Conservation (phyloP, 37 sponge, comb jelly and placozoan species). For the Lycopodina hypogea region DNA sequence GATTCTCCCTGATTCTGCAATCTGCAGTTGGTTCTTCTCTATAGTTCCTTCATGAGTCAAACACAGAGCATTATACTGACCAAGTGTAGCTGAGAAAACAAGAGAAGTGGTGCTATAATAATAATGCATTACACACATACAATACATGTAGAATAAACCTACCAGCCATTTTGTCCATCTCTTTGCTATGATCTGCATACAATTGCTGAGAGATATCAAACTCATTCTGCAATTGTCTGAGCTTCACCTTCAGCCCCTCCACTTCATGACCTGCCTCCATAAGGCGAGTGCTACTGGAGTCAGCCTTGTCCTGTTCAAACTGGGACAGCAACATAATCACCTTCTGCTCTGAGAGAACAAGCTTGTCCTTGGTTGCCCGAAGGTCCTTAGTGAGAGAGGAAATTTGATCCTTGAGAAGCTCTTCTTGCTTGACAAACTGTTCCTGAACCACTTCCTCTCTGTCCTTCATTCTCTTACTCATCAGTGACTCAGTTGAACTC, state of each 20-base stretch:
- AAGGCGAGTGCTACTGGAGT: constrained; percentile 10
- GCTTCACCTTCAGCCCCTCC: not conserved
- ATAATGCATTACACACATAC: not conserved
- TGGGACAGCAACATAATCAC: constrained; percentile 25
- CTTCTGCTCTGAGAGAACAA: constrained; percentile 53
- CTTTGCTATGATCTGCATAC: constrained; percentile 50
- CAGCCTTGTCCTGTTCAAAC: constrained; percentile 26
- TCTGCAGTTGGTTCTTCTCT: constrained; percentile 24
- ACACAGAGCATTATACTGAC: constrained; percentile 55
- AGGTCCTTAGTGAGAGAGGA: constrained; percentile 51
- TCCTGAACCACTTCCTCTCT: not conserved
- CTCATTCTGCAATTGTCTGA: constrained; percentile 15
- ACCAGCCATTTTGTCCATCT: constrained; percentile 56
- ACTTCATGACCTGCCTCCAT: constrained; percentile 1
- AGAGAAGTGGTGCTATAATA: not conserved
- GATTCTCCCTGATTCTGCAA: constrained; percentile 14
- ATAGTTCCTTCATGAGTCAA: constrained; percentile 26
- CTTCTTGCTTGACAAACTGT: constrained; percentile 19
- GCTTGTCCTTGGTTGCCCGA: constrained; percentile 48
- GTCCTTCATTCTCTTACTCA: constrained; percentile 25
- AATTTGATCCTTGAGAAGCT: constrained; percentile 32
- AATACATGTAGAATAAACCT: not conserved
- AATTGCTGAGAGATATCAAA: constrained; percentile 38
- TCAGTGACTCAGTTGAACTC: not conserved
- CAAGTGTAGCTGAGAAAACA: constrained; percentile 26